A percentile compares a stretch with the other conserved stretches of the same genome.
Evolutionary conservation across 2,113 vertebrate genomes (phyloP).

Genomic region (Dendrocopos noguchii): DNA sequence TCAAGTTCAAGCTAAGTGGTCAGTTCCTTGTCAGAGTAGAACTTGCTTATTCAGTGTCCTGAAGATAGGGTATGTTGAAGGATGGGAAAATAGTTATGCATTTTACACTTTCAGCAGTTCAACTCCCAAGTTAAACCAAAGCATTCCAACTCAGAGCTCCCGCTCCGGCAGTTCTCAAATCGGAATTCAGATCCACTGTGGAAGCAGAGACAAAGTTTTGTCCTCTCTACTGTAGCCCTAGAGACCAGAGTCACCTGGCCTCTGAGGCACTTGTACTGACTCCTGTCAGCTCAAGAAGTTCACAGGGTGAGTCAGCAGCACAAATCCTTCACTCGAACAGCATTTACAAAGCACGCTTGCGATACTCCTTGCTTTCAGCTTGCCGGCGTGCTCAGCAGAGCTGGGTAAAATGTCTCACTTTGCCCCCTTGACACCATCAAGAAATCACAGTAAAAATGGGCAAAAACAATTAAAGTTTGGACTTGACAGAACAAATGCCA

Average conservation of each 20-base stretch:
- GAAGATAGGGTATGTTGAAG: fast-evolving
- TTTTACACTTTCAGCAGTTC: not conserved
- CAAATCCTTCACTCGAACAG: not conserved
- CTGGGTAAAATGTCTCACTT: not conserved
- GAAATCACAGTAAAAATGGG: not conserved
- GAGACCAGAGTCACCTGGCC: not conserved
- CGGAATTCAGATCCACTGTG: not conserved
- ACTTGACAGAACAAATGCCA: not conserved
- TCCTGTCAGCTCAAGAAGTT: not conserved
- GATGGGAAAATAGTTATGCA: not conserved
- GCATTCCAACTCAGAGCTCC: not conserved
- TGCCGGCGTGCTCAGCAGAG: not conserved
- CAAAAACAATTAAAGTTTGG: not conserved
- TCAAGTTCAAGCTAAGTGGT: not conserved
- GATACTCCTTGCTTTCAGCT: not conserved
- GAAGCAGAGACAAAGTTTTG: not conserved
- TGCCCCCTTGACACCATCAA: not conserved
- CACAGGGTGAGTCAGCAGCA: not conserved
- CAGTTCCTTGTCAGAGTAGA: not conserved
- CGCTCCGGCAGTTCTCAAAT: not conserved
- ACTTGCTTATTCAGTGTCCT: not conserved
- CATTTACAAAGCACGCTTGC: not conserved
- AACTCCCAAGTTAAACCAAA: not conserved
- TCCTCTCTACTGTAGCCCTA: not conserved
- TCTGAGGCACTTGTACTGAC: not conserved